phyloP scores from a whole-genome alignment of 1,140 invertebrate species.

The Drosophila asahinai region DNA sequence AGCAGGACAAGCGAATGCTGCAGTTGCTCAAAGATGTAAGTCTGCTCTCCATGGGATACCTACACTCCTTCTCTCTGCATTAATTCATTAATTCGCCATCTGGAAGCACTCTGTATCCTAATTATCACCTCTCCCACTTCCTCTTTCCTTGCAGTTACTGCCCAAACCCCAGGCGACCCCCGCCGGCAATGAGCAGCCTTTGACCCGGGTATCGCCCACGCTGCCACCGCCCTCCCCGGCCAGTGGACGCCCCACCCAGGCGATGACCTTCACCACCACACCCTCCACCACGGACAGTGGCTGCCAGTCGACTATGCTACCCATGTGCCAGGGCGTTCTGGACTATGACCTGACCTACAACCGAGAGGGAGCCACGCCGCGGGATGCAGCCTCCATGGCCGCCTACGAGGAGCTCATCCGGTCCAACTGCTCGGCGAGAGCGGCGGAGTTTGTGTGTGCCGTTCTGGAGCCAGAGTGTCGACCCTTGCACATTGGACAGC shows the following conservation, averaged over 20 bases:
- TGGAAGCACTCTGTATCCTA: not conserved
- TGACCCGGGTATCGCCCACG: constrained; percentile 87
- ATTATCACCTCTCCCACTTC: not conserved
- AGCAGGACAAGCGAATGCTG: constrained; percentile 86
- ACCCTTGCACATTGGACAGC: constrained; percentile 86
- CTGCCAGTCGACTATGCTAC: constrained; percentile 78
- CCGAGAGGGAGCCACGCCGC: constrained; percentile 47
- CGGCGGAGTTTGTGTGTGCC: constrained; percentile 88
- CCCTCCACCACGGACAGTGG: constrained; percentile 61
- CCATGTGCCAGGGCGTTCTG: constrained; percentile 87
- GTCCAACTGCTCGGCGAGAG: constrained; percentile 88
- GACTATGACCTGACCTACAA: constrained; percentile 88
- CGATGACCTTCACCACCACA: constrained; percentile 82
- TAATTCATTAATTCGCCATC: not conserved
- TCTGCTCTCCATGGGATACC: not conserved
- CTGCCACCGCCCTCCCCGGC: constrained; percentile 85
- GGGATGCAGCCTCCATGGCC: constrained; percentile 42
- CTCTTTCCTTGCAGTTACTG: constrained; percentile 45
- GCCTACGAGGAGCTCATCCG: constrained; percentile 86
- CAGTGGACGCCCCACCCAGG: constrained; percentile 63
- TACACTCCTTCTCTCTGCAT: not conserved
- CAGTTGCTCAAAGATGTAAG: constrained; percentile 84
- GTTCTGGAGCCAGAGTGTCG: constrained; percentile 89
- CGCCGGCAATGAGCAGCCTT: constrained; percentile 85
- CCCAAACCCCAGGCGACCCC: constrained; percentile 67